These are phyloP conservation scores for Campodea augens DNA, from an alignment of 1,140 invertebrate species.

Conservation along the genomic window DNA sequence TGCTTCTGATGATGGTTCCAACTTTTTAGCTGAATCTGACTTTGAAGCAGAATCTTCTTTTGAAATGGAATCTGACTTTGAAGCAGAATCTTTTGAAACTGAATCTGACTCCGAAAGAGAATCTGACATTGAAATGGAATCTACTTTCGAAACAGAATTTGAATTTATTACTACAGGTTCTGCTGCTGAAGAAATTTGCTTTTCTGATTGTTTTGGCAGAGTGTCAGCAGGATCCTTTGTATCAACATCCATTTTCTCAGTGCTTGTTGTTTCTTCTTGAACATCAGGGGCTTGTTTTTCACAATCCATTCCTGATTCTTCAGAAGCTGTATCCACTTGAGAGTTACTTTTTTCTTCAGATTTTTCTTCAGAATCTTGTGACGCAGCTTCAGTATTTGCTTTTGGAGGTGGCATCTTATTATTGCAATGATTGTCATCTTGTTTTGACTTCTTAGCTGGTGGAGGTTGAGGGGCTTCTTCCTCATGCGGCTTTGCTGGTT, in stretches of 20 bases:
- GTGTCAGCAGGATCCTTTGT: neutral
- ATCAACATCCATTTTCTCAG: neutral
- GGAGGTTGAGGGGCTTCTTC: no score
- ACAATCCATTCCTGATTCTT: slow-evolving; percentile 9
- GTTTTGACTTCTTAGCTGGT: no score
- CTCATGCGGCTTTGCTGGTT: slow-evolving; percentile 10
- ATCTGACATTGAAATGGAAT: neutral
- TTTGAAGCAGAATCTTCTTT: slow-evolving; percentile 1
- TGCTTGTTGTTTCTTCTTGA: neutral
- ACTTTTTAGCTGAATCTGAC: neutral
- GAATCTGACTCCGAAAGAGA: neutral
- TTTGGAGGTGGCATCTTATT: no score
- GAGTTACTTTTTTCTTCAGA: slow-evolving; percentile 6
- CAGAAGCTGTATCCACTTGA: neutral
- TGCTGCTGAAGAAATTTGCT: neutral
- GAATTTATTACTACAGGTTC: neutral
- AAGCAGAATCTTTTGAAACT: neutral
- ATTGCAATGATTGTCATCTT: no score
- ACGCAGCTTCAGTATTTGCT: no score
- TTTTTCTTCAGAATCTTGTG: slow-evolving; percentile 12
- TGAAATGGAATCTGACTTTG: neutral
- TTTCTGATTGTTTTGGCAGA: neutral
- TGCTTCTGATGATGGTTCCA: neutral
- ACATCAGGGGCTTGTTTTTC: slow-evolving; percentile 13
- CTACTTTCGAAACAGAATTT: neutral